Base-by-base conservation (phyloP, 1,140 invertebrate genomes). In the Lucilia sericata region DNA sequence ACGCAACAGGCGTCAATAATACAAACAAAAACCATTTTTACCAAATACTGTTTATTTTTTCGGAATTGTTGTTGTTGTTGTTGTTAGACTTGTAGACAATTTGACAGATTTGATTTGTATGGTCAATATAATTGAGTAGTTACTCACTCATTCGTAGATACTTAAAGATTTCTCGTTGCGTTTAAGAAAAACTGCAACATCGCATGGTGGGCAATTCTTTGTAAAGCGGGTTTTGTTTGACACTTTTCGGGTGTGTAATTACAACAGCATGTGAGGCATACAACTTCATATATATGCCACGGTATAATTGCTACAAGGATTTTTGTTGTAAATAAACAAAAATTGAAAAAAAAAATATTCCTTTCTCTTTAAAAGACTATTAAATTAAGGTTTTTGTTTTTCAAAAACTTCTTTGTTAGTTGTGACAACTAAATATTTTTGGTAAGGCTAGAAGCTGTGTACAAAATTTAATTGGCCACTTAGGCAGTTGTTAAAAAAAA, bases 1-100 rank as follows among this genome's bases (percentile, higher is more conserved):
- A 80, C 76, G 76, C 76, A 80, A 80, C 76, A 80, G 76, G 76
- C 76, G 30, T 80, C 76, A 51, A 49, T 14, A 78, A 80, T 49
- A 49, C 76, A 47, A 49, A 47, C 74, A 76, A n/a, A 34, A 25
- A 34, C 2, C 30, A 34, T 34, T 14, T 14, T 42, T 17, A 76
- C 34, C 74, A 76, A 76, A 34, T 76, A 36, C 34, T 34, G 25
- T 36, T 42, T 42, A 55, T 13, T 55, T 49, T n/a, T 49, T 49
- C 13, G 74, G 10, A 74, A 12, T 25, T 19, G 70, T 30, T 25
- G 14, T 14, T 75, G 8, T 17, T 49, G 12, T 49, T 49, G n/a
- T 80, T 51, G 9, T 21, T 21, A 70, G 76, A 80, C 42, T 80
- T 80, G n/a, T 80, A 80, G 76, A 80, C 76, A 80, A 80, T 80